Evolutionary conservation across 2,888 invertebrate genomes (phyloP).

Genomic region (Drosophila nigricruria): DNA sequence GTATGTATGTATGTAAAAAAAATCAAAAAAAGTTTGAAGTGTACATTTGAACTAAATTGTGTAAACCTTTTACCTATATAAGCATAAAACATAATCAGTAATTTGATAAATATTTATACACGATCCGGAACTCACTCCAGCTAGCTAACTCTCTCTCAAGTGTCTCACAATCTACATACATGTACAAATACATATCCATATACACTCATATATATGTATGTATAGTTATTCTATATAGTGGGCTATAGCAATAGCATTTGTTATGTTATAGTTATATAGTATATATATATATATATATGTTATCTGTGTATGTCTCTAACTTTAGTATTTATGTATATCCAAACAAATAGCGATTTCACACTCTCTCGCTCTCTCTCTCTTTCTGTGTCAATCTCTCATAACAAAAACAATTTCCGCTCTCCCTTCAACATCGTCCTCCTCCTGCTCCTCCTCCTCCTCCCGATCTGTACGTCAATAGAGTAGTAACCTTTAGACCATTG

Average conservation of each 20-base stretch:
- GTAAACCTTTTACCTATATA: slow-evolving; percentile 71
- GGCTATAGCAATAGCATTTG: slow-evolving; percentile 52
- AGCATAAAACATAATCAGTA: slow-evolving; percentile 70
- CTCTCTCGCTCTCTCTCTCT: slow-evolving; percentile 9
- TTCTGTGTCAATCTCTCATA: slow-evolving; percentile 21
- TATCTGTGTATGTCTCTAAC: slow-evolving; percentile 50
- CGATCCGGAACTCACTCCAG: slow-evolving; percentile 43
- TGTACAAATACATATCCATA: slow-evolving; percentile 19
- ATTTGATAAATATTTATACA: slow-evolving; percentile 74
- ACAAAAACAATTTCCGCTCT: slow-evolving; percentile 49
- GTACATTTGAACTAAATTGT: slow-evolving; percentile 81
- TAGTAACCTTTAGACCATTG: slow-evolving; percentile 85
- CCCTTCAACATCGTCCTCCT: not conserved
- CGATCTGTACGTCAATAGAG: not conserved
- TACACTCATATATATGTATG: slow-evolving; percentile 10
- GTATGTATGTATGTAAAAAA: slow-evolving; percentile 29
- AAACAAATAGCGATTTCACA: slow-evolving; percentile 54
- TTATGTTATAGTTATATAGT: slow-evolving; percentile 34
- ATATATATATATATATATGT: slow-evolving; percentile 44
- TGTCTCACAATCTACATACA: slow-evolving; percentile 33
- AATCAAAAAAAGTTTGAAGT: slow-evolving; percentile 51
- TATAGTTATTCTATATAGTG: slow-evolving; percentile 30
- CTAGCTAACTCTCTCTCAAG: slow-evolving; percentile 21
- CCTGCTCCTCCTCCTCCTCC: not conserved
- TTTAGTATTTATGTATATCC: slow-evolving; percentile 57